Evolutionary conservation across 2,113 vertebrate genomes (phyloP).

Genomic region (Pteronura brasiliensis): DNA sequence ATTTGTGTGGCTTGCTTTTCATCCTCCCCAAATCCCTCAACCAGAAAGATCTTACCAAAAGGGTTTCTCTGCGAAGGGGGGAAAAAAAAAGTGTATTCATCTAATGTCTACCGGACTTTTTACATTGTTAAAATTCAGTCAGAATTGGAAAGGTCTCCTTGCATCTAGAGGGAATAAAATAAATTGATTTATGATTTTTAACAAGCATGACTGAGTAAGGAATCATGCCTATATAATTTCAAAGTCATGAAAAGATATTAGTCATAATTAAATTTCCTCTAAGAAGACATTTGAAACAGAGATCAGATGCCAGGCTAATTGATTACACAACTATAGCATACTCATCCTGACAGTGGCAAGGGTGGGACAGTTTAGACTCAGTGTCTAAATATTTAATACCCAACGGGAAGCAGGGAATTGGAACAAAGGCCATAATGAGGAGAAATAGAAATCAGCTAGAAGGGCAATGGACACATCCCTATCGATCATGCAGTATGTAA

Average conservation of each 20-base stretch:
- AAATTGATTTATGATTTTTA: conserved; percentile 83
- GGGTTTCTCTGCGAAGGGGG: background rate
- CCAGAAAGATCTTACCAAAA: background rate
- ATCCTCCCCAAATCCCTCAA: background rate
- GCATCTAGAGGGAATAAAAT: conserved; percentile 64
- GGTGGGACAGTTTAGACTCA: conserved; percentile 72
- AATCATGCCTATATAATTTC: conserved; percentile 69
- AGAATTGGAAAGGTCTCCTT: conserved; percentile 65
- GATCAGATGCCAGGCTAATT: conserved; percentile 72
- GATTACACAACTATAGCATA: conserved; percentile 66
- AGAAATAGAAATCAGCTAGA: conserved; percentile 78
- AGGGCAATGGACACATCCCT: conserved; percentile 50
- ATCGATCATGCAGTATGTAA: conserved; percentile 69
- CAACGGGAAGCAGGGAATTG: conserved; percentile 72
- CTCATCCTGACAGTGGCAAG: conserved; percentile 60
- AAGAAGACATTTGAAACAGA: conserved; percentile 63
- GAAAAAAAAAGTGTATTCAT: background rate
- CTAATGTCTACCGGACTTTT: conserved; percentile 37
- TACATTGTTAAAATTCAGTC: conserved; percentile 56
- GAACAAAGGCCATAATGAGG: conserved; percentile 79
- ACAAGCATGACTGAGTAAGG: conserved; percentile 72
- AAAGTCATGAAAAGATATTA: conserved; percentile 78
- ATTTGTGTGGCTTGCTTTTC: conserved; percentile 45
- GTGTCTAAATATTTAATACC: conserved; percentile 76
- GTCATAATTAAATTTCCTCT: conserved; percentile 83